Base-by-base conservation (phyloP, 2,113 vertebrate genomes). In the Prunella himalayana region DNA sequence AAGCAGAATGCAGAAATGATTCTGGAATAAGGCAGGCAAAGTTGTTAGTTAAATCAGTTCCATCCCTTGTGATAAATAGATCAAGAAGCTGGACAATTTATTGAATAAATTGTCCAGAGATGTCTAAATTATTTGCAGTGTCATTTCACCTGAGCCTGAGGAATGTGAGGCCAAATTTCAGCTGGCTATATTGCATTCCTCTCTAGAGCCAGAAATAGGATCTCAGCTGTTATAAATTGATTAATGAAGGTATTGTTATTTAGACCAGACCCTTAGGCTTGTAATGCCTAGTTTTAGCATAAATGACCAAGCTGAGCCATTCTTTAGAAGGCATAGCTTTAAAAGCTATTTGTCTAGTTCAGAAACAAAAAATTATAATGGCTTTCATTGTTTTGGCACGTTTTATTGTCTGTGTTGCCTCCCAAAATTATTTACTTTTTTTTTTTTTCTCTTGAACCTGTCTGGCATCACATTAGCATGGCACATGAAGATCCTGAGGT, bases 231-330 rank as follows among this genome's bases (percentile, higher is more conserved):
- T 96, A 90, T 59, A 92, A 83, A 83, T 86, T 90, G 93, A 96
- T 93, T 96, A 96, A 94, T 92, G 90, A 88, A 90, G 31, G 75
- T 90, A 81, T 93, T 95, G 90, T 96, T 90, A 88, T 80, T 95
- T 95, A 96, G 75, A 92, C 60, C 76, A 90, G 80, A 83, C 63
- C 90, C 87, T 66, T 76, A 92, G 92, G 92, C 69, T 82, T 94
- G 75, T 94, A 88, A 69, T 93, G 78, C 63, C 81, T 69, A 88
- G 57, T 73, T 95, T 86, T 94, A 92, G 85, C 90, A 88, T 92
- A 94, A 96, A 90, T 83, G 76, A 86, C 64, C 82, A 60, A 91
- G 66, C 25, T 0, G 12, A 88, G n/a, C 66, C 16, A 39, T 94
- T 94, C 56, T 82, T 90, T 76, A 68, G 89, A 78, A 87, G 42